Evolutionary conservation across 1,140 invertebrate species (phyloP).

Genomic region (Armadillidium nasatum): DNA sequence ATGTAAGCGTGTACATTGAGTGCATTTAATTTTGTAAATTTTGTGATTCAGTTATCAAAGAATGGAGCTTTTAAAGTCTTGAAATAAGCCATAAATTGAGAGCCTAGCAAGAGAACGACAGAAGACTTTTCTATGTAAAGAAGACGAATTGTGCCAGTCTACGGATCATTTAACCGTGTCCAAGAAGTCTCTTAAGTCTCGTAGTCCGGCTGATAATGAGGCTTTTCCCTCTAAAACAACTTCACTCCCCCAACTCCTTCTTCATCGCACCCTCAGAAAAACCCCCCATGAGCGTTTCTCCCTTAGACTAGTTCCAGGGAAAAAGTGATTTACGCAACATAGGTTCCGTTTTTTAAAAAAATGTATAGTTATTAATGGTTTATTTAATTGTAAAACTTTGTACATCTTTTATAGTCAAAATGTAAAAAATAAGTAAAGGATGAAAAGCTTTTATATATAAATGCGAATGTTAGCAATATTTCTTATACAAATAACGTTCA

Average conservation of each 20-base stretch:
- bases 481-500: neutral
- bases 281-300: too few species aligned
- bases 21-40: too few species aligned
- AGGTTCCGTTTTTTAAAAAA: neutral
- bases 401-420: neutral
- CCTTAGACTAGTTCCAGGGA: too few species aligned
- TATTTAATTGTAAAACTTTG: neutral
- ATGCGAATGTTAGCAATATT: neutral
- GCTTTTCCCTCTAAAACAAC: neutral
- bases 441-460: neutral
- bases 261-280: too few species aligned
- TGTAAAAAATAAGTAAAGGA: neutral
- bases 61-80: neutral
- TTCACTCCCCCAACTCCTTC: neutral
- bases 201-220: neutral
- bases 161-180: constrained; percentile 3
- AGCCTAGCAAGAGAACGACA: neutral
- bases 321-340: neutral
- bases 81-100: neutral
- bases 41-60: neutral
- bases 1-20: too few species aligned
- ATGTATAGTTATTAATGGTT: neutral
- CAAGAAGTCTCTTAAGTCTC: neutral
- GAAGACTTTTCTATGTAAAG: neutral
- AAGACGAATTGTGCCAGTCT: neutral